phyloP scores from a whole-genome alignment of 2,888 invertebrate species.

The Meganola albula region DNA sequence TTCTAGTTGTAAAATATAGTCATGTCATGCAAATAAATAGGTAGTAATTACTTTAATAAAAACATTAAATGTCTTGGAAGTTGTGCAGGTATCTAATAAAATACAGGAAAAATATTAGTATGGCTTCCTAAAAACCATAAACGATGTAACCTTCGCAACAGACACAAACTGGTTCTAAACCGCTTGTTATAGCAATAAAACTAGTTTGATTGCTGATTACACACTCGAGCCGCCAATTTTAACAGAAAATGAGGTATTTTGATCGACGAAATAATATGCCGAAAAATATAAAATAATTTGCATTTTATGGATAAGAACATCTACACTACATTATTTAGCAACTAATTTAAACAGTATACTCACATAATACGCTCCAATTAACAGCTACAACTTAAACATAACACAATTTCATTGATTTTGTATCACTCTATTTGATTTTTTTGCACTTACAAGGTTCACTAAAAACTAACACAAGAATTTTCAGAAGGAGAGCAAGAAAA shows the following conservation, averaged over 20 bases:
- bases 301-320: too few relatives aligned
- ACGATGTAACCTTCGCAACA: conserved; percentile 16
- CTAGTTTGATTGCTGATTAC: conserved; percentile 13
- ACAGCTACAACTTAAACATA: conserved; percentile 61
- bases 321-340: too few relatives aligned
- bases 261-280: conserved; percentile 12
- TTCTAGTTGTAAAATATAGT: too few relatives aligned
- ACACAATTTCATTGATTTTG: conserved; percentile 56
- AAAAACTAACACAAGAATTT: conserved; percentile 40
- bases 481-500: conserved; percentile 29
- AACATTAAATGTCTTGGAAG: too few relatives aligned
- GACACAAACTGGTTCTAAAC: conserved; percentile 25
- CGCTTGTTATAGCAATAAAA: conserved; percentile 14
- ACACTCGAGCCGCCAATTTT: conserved; percentile 22
- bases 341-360: conserved; percentile 57
- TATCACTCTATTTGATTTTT: conserved; percentile 33
- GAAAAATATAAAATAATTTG: too few relatives aligned
- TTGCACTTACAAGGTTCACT: conserved; percentile 31
- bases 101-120: too few relatives aligned
- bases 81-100: too few relatives aligned
- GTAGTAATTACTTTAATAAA: too few relatives aligned
- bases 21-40: too few relatives aligned
- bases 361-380: conserved; percentile 69
- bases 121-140: too few relatives aligned
- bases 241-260: conserved; percentile 21